Evolutionary conservation across 2,888 invertebrate genomes (phyloP), one percentile per base, ranked within the genome.

Genomic region (Mimumesa dahlbomi): DNA sequence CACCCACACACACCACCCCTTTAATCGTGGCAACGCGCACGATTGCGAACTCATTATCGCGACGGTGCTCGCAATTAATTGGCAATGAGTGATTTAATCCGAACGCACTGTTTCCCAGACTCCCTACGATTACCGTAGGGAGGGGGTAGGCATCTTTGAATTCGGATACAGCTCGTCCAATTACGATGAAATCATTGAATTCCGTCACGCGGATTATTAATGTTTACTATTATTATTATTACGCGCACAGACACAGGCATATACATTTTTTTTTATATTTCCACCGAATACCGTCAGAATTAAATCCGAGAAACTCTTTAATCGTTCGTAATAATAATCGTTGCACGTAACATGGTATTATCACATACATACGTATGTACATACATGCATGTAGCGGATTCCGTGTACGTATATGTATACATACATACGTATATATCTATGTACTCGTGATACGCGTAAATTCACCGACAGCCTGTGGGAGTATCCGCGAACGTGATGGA

Each of bases 281-380:
- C 73, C 59, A 40, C 49, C 50, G 57, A n/a, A 54, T n/a, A n/a
- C 69, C 70, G 66, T 79, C 75, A 64, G 75, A 83, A 83, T 81
- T 76, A 82, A 84, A 83, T 77, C 65, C 70, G 53, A 72, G 56
- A 65, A 29, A 25, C 21, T 31, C 54, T 50, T 46, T 31, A 71
- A 67, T 54, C 73, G 67, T 14, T 16, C 56, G 59, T 57, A 46
- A 74, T 80, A 81, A 83, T 82, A 83, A 83, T 79, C 76, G 79
- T 71, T 58, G 73, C 79, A 67, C 82, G 77, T 79, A 70, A 52
- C 50, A 38, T 46, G 53, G 48, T 42, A 54, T 61, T 61, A 61
- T 43, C 48, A 54, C 48, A 34, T 13, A 21, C 2, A 34, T 4
- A n/a, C n/a, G 34, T n/a, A n/a, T 4, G 11, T n/a, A n/a, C n/a